A percentile compares a stretch with the other conserved stretches of the same genome.
Evolutionary conservation across 2,113 vertebrate species (phyloP).

Genomic region (Cyanistes caeruleus): DNA sequence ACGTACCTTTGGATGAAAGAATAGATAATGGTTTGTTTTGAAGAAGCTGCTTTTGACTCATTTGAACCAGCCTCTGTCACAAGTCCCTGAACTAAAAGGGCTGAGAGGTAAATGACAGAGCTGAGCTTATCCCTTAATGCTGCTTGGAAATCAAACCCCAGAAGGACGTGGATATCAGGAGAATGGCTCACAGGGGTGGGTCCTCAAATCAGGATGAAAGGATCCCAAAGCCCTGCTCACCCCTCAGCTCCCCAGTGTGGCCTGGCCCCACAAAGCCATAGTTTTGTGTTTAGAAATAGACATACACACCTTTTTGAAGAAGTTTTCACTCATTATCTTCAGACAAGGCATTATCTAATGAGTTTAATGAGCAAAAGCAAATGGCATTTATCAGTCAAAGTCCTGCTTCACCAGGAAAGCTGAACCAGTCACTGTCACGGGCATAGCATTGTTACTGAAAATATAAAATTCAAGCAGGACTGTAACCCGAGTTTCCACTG

Average conservation of each 20-base stretch:
- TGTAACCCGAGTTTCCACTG: background rate
- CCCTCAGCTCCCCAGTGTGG: background rate
- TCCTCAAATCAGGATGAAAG: background rate
- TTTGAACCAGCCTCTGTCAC: background rate
- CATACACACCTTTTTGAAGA: background rate
- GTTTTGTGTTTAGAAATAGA: background rate
- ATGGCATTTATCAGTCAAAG: background rate
- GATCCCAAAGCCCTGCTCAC: background rate
- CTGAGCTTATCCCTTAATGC: background rate
- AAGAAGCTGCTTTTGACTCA: background rate
- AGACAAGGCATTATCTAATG: background rate
- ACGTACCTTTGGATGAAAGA: background rate
- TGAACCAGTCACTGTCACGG: background rate
- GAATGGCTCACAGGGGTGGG: background rate
- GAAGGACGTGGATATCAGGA: rapidly evolving
- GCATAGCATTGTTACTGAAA: background rate
- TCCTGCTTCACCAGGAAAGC: background rate
- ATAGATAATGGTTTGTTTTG: background rate
- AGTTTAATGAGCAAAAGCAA: background rate
- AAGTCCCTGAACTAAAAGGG: background rate
- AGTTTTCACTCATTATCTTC: background rate
- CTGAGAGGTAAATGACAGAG: background rate
- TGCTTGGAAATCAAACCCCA: background rate
- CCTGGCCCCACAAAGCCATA: background rate
- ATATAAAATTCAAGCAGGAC: background rate